Conservation (phyloP, 2,888 invertebrate genomes). For the Chrysopilus asiliformis region DNA sequence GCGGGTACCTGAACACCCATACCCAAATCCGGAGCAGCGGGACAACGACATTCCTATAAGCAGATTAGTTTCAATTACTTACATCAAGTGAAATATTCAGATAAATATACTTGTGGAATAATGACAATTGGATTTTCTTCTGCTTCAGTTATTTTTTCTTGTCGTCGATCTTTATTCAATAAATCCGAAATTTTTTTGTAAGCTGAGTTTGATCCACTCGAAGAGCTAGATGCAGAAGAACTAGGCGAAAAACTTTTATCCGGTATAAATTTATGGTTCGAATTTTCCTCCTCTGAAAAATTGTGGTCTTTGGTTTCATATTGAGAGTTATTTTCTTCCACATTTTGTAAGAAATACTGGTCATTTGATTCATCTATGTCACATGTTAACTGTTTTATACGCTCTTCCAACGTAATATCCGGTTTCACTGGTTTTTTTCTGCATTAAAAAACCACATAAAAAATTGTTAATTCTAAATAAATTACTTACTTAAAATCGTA, state of each 20-base stretch:
- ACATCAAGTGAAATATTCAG: not conserved
- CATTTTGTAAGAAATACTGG: conserved; percentile 26
- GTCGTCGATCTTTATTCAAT: conserved; percentile 34
- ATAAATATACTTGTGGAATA: conserved; percentile 33
- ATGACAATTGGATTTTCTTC: conserved; percentile 37
- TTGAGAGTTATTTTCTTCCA: conserved; percentile 18
- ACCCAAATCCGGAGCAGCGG: conserved; percentile 43
- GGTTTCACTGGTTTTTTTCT: conserved; percentile 34
- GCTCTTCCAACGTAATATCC: conserved; percentile 70
- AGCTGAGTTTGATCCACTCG: conserved; percentile 46
- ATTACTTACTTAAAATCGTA: conserved; percentile 40
- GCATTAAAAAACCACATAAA: conserved; percentile 5
- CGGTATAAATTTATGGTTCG: conserved; percentile 32
- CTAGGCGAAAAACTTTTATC: conserved; percentile 50
- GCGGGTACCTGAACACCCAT: conserved; percentile 38
- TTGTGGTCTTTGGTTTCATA: conserved; percentile 46
- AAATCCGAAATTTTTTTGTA: conserved; percentile 44
- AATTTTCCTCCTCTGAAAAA: conserved; percentile 47
- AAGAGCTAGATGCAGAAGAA: conserved; percentile 43
- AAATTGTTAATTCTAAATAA: conserved; percentile 9
- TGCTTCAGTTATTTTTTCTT: conserved; percentile 35
- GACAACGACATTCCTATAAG: conserved; percentile 33
- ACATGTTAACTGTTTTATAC: conserved; percentile 74
- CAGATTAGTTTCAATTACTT: not conserved
- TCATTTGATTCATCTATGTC: conserved; percentile 59